phyloP scores from a whole-genome alignment of 1,140 invertebrate genomes.

The Bicyclus anynana region DNA sequence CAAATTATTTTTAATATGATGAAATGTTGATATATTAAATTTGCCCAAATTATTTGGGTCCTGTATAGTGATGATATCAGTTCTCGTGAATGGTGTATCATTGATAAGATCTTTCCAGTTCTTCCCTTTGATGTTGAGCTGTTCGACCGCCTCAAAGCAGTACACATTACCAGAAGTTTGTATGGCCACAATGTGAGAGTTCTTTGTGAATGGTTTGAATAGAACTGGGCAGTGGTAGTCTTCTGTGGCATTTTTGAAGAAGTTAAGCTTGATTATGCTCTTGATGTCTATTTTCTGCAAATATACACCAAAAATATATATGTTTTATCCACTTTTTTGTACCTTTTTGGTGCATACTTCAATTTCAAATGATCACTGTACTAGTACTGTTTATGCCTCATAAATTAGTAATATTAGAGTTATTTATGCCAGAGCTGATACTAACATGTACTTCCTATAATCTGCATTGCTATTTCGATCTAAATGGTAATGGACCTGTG shows the following conservation, averaged over 20 bases:
- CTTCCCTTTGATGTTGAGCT: slow-evolving; percentile 96
- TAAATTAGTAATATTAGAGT: too few relatives aligned
- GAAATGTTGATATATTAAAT: slow-evolving; percentile 96
- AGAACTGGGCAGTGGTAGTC: slow-evolving; percentile 96
- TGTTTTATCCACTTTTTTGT: slow-evolving; percentile 1
- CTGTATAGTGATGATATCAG: slow-evolving; percentile 96
- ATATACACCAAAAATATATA: slow-evolving; percentile 30
- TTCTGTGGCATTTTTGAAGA: slow-evolving; percentile 91
- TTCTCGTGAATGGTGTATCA: slow-evolving; percentile 93
- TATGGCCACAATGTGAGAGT: slow-evolving; percentile 96
- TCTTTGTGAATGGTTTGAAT: slow-evolving; percentile 96
- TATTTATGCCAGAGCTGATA: too few relatives aligned
- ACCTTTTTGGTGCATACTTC: too few relatives aligned
- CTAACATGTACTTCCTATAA: too few relatives aligned
- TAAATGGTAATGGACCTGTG: too few relatives aligned
- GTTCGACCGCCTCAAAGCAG: slow-evolving; percentile 96
- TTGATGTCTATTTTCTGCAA: slow-evolving; percentile 88
- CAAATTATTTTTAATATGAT: slow-evolving; percentile 98
- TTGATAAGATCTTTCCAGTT: slow-evolving; percentile 96
- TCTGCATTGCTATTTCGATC: too few relatives aligned
- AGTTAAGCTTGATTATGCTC: slow-evolving; percentile 92
- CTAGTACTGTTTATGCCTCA: too few relatives aligned
- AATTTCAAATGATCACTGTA: too few relatives aligned
- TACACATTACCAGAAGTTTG: slow-evolving; percentile 97
- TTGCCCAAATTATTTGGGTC: slow-evolving; percentile 95